A percentile compares a stretch with the other conserved stretches of the same genome.
Conservation (phyloP, 2,888 invertebrate species). For the Eupeodes luniger region DNA sequence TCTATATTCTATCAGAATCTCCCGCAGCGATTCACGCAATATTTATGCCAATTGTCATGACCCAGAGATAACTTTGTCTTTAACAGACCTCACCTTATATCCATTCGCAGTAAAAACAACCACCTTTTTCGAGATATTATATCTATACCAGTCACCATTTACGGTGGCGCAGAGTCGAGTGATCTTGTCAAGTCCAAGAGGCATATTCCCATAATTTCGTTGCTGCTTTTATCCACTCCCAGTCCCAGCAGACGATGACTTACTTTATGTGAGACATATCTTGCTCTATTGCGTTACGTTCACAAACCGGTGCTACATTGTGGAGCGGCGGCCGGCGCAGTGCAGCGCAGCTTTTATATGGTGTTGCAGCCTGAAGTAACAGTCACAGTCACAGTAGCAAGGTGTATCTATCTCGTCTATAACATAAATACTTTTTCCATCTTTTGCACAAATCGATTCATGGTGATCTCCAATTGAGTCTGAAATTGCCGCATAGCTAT, state of each 20-base stretch:
- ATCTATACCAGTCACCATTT: constrained; percentile 29
- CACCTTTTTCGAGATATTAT: constrained; percentile 26
- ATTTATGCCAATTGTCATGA: constrained; percentile 37
- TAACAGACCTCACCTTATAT: constrained; percentile 43
- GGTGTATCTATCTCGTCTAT: background rate
- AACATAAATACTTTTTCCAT: background rate
- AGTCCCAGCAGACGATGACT: constrained; percentile 48
- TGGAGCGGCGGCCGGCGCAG: background rate
- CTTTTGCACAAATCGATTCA: constrained; percentile 33
- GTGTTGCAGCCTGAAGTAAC: too few relatives aligned
- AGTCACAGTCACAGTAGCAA: background rate
- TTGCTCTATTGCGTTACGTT: constrained; percentile 28
- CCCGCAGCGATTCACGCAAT: constrained; percentile 45
- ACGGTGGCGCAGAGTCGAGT: constrained; percentile 16
- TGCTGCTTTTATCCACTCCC: constrained; percentile 5
- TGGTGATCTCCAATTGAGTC: constrained; percentile 63
- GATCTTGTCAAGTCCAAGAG: constrained; percentile 67
- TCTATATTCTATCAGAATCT: constrained; percentile 61
- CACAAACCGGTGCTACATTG: constrained; percentile 39
- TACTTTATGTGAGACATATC: constrained; percentile 35
- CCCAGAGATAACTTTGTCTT: constrained; percentile 35
- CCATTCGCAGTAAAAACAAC: constrained; percentile 24
- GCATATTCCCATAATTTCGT: constrained; percentile 63
- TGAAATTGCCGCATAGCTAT: constrained; percentile 41
- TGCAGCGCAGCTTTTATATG: background rate